Percentiles rank a stretch among this genome's conserved stretches.
Evolutionary conservation across 2,113 vertebrate genomes (phyloP).

Genomic region (Mirza zaza): DNA sequence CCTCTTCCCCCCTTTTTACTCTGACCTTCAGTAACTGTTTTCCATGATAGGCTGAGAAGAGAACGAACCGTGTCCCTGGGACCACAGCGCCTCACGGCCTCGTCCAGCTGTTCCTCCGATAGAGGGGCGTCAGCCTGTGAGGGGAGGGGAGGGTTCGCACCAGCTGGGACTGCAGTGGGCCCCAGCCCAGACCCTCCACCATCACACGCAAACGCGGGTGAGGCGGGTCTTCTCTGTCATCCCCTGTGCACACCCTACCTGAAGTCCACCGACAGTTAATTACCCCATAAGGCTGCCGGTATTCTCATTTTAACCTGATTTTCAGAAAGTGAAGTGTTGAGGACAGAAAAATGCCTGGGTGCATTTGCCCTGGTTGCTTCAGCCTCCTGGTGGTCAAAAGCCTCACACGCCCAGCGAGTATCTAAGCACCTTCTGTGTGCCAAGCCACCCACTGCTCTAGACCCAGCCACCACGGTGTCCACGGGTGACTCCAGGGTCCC

Average conservation of each 20-base stretch:
- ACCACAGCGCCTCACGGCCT: rapidly evolving
- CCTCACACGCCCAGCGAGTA: too few relatives aligned
- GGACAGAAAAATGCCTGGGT: too few relatives aligned
- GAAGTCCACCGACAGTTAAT: neutral
- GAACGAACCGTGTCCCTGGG: rapidly evolving
- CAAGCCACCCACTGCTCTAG: neutral
- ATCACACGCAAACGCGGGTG: rapidly evolving
- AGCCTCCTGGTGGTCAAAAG: rapidly evolving
- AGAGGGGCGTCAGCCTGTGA: neutral
- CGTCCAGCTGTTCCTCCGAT: rapidly evolving
- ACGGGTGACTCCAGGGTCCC: rapidly evolving
- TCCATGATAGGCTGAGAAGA: neutral
- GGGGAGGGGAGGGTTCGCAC: neutral
- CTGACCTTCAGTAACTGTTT: neutral
- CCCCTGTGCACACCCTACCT: rapidly evolving
- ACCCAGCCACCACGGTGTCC: rapidly evolving
- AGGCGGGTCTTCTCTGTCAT: rapidly evolving
- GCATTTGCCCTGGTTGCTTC: neutral
- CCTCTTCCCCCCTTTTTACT: too few relatives aligned
- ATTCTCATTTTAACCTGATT: neutral
- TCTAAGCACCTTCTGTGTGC: neutral
- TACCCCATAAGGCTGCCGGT: neutral
- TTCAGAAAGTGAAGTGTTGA: neutral
- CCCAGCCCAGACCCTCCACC: rapidly evolving
- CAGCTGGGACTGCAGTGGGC: neutral